Evolutionary conservation across 1,140 invertebrate genomes (phyloP).

Genomic region (Fopius arisanus): DNA sequence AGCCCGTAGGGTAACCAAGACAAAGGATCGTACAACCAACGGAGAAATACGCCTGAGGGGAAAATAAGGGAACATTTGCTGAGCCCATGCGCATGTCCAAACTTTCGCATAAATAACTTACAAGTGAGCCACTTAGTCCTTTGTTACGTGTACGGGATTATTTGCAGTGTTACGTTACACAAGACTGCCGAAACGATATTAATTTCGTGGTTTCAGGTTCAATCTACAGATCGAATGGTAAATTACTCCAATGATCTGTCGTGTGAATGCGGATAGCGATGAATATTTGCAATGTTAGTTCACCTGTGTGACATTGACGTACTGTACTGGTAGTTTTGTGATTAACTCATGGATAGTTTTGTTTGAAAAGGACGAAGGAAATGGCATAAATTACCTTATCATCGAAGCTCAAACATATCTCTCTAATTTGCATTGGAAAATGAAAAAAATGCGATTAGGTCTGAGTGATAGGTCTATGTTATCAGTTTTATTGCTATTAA

Average conservation of each 20-base stretch:
- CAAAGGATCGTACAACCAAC: constrained; percentile 10
- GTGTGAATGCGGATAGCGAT: constrained; percentile 6
- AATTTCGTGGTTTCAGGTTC: not conserved
- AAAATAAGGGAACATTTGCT: constrained; percentile 13
- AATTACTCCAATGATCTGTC: not conserved
- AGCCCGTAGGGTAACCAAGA: constrained; percentile 13
- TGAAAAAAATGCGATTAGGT: too few relatives aligned
- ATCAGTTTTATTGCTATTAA: too few relatives aligned
- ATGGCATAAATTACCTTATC: not conserved
- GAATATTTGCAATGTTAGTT: not conserved
- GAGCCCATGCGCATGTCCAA: constrained; percentile 30
- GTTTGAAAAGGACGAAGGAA: constrained; percentile 25
- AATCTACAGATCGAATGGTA: too few relatives aligned
- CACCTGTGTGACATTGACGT: not conserved
- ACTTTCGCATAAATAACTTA: not conserved
- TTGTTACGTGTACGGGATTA: not conserved
- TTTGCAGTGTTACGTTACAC: not conserved
- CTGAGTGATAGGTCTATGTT: too few relatives aligned
- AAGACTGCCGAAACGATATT: not conserved
- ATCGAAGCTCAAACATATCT: too few relatives aligned
- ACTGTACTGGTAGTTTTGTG: not conserved
- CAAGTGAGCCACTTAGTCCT: not conserved
- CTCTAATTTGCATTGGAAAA: too few relatives aligned
- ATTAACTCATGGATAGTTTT: not conserved
- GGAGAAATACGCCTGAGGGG: not conserved